Evolutionary conservation across 2,888 invertebrate species (phyloP).

Genomic region (Gymnosoma rotundatum): DNA sequence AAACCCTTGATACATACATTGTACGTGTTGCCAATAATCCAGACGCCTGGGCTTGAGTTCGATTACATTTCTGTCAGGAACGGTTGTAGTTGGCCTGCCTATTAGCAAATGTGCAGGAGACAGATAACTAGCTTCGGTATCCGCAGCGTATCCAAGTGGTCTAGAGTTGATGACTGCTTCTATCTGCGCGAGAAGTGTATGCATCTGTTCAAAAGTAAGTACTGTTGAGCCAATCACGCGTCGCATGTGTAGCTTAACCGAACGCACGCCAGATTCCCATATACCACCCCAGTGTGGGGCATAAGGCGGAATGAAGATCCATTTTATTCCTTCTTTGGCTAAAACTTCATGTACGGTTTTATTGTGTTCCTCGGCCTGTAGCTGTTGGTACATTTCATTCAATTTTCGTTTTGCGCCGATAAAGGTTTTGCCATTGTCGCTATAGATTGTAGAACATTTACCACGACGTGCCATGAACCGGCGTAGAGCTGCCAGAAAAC

Average conservation of each 20-base stretch:
- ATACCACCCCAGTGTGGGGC: no score
- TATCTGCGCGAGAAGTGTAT: neutral
- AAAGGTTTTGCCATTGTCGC: conserved; percentile 66
- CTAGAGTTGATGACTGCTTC: conserved; percentile 13
- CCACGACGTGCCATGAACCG: conserved; percentile 58
- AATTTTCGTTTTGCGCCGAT: conserved; percentile 53
- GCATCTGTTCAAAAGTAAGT: conserved; percentile 26
- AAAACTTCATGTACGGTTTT: conserved; percentile 17
- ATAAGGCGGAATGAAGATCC: no score
- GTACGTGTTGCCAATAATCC: conserved; percentile 46
- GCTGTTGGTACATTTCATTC: conserved; percentile 58
- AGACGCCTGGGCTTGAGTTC: conserved; percentile 4
- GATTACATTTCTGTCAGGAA: conserved; percentile 11
- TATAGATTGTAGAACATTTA: conserved; percentile 53
- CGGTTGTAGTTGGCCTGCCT: conserved; percentile 29
- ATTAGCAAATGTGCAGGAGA: conserved; percentile 50
- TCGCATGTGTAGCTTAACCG: conserved; percentile 21
- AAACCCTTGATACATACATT: conserved; percentile 40
- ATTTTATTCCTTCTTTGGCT: no score
- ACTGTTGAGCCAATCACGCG: conserved; percentile 6
- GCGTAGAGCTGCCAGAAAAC: conserved; percentile 54
- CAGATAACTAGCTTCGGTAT: conserved; percentile 14
- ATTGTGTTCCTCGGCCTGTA: conserved; percentile 20
- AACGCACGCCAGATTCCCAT: conserved; percentile 37
- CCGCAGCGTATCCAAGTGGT: conserved; percentile 15